These are phyloP conservation scores for Sebastes glaucus DNA, from an alignment of 2,797 vertebrate species.

Conservation along the genomic window DNA sequence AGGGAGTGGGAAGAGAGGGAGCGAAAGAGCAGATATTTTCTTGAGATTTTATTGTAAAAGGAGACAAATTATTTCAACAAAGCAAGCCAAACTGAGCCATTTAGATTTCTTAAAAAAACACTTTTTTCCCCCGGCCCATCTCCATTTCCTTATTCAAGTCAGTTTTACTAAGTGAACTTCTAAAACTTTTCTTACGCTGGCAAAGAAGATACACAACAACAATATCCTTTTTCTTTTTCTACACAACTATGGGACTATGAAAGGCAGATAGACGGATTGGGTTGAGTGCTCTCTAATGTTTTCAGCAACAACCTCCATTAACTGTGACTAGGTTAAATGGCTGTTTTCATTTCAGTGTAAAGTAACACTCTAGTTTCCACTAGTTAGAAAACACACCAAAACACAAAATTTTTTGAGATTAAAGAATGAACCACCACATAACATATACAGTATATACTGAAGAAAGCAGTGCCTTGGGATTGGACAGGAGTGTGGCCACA, in stretches of 20 bases:
- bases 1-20: constrained; percentile 4
- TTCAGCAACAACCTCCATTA: background rate
- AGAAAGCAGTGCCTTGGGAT: background rate
- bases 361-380: background rate
- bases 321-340: background rate
- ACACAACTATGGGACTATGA: background rate
- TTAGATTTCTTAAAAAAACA: background rate
- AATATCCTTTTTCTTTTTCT: background rate
- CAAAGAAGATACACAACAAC: background rate
- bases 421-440: background rate
- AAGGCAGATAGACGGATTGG: background rate
- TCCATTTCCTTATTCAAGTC: background rate
- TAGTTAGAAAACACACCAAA: background rate
- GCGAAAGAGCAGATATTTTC: constrained; percentile 25
- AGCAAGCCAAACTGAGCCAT: constrained; percentile 8
- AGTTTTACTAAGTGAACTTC: background rate
- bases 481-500: background rate
- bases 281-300: background rate
- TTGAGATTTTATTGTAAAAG: constrained; percentile 14
- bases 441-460: background rate
- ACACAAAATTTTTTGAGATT: too few relatives aligned
- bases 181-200: background rate
- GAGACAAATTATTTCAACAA: constrained; percentile 2
- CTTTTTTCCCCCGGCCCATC: background rate
- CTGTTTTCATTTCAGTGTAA: background rate